Percentiles rank a stretch among this genome's conserved stretches.
Conservation (phyloP, 2,888 invertebrate species). For the Boloria selene region DNA sequence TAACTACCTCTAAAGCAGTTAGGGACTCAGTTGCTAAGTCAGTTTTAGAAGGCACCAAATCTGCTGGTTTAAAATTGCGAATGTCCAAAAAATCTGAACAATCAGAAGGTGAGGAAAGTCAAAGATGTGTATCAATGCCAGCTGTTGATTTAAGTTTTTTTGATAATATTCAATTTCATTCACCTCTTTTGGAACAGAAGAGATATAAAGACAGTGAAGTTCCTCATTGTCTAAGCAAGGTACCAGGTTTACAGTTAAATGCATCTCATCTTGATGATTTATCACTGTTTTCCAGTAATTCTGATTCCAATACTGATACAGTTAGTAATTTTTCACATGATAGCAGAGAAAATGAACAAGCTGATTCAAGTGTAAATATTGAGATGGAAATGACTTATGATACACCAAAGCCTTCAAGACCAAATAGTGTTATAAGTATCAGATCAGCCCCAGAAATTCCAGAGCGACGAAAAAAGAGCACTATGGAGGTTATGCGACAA, state of each 20-base stretch:
- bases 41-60: constrained; percentile 84
- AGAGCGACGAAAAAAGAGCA: constrained; percentile 57
- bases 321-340: constrained; percentile 66
- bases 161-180: constrained; percentile 85
- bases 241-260: constrained; percentile 59
- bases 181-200: constrained; percentile 80
- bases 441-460: constrained; percentile 62
- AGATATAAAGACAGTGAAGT: constrained; percentile 53
- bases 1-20: constrained; percentile 75
- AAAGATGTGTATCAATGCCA: constrained; percentile 82
- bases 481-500: constrained; percentile 58
- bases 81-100: constrained; percentile 56
- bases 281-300: constrained; percentile 68
- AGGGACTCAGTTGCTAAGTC: constrained; percentile 82
- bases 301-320: constrained; percentile 64
- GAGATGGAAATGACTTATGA: constrained; percentile 65
- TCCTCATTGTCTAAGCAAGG: constrained; percentile 36
- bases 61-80: constrained; percentile 76
- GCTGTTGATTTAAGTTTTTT: constrained; percentile 82
- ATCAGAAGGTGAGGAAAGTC: constrained; percentile 50
- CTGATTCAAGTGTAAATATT: constrained; percentile 45
- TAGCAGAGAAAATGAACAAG: constrained; percentile 57
- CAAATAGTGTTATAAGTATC: constrained; percentile 61
- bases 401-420: constrained; percentile 62
- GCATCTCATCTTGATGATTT: constrained; percentile 63